Evolutionary conservation across 1,140 invertebrate species (phyloP).

Genomic region (Dendrolimus kikuchii): DNA sequence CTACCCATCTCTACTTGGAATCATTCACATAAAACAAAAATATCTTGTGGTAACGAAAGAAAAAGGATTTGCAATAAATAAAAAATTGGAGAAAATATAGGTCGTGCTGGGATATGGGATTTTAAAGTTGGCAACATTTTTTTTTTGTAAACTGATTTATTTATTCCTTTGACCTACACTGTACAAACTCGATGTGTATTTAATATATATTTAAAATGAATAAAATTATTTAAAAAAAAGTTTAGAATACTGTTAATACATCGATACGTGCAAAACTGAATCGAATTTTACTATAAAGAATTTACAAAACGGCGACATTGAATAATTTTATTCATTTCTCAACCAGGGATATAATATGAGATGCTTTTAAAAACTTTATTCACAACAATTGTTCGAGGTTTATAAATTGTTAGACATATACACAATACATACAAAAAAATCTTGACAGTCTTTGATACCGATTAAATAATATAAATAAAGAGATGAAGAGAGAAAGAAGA

Average conservation of each 20-base stretch:
- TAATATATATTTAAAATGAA: constrained; percentile 20
- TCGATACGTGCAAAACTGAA: too few relatives aligned
- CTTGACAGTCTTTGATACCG: too few relatives aligned
- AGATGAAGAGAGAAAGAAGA: too few relatives aligned
- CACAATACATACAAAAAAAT: not conserved
- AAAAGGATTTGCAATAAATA: constrained; percentile 26
- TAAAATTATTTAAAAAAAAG: constrained; percentile 9
- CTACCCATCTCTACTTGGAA: too few relatives aligned
- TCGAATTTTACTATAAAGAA: too few relatives aligned
- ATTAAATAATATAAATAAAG: too few relatives aligned
- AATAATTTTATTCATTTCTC: constrained; percentile 30
- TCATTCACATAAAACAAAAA: too few relatives aligned
- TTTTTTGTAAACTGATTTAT: constrained; percentile 19
- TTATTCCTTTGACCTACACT: constrained; percentile 47
- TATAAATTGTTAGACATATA: constrained; percentile 2
- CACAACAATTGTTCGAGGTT: not conserved
- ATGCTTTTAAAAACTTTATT: constrained; percentile 38
- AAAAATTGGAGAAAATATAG: constrained; percentile 16
- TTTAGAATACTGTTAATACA: too few relatives aligned
- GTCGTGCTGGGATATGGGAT: constrained; percentile 27
- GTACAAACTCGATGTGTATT: constrained; percentile 62
- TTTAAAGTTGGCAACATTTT: constrained; percentile 53
- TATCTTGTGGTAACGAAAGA: constrained; percentile 8
- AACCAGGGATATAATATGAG: constrained; percentile 46
- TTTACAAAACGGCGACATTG: too few relatives aligned